Evolutionary conservation across 2,797 vertebrate species (phyloP), one percentile per base, ranked within the genome.

Genomic region (Falco concolor): DNA sequence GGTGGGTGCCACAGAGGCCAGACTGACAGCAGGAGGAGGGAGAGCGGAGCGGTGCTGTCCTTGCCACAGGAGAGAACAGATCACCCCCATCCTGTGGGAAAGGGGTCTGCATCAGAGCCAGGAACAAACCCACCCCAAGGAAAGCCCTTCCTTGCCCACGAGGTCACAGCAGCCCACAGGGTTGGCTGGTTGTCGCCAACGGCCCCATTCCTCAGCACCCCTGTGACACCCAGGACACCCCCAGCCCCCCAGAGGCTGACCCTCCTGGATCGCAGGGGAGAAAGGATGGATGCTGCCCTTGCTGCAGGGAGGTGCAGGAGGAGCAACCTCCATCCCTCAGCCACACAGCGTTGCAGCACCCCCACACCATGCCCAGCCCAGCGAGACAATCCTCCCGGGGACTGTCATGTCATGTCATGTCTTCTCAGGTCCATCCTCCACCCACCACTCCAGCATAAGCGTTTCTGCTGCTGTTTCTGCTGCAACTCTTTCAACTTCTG

Each of bases 401-500:
- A 82, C 77, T 27, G 42, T 23, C 63, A 32, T n/a, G 38, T 69
- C 88, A 19, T 23, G 38, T 50, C 28, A 64, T 4, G 52, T 75
- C 72, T 42, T 47, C 60, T 28, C 80, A 44, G 20, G 63, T 57
- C 54, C 59, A 45, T 36, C 50, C 76, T 83, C 84, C 89, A 75
- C 57, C 89, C 77, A 42, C 89, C 77, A 42, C 63, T 53, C 59
- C 60, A 89, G 74, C 73, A 30, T 25, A 30, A 75, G 90, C 84
- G 61, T 28, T 77, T 84, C 67, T 86, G 65, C 47, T 27, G 68
- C 57, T 34, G 53, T 9, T 83, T 74, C 89, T 45, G 81, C 79
- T 56, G 59, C 69, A 76, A 32, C 44, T 63, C 80, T 73, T 90
- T 13, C 25, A 90, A 85, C 79, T 42, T 84, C 76, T 64, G 83